Evolutionary conservation across 2,113 vertebrate species (phyloP).

Genomic region (Mirza zaza): DNA sequence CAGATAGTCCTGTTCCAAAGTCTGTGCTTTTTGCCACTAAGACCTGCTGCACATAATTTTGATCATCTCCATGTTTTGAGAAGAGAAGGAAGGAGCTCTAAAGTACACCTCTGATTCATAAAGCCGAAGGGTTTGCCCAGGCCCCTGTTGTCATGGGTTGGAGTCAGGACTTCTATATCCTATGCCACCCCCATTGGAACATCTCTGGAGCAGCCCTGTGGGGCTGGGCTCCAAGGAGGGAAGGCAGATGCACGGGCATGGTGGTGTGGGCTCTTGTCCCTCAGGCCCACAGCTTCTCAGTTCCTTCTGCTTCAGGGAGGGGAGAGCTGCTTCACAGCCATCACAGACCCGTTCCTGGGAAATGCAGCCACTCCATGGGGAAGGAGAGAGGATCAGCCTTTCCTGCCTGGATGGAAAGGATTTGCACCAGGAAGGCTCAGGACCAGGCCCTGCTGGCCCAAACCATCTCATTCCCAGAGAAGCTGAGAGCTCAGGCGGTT

Average conservation of each 20-base stretch:
- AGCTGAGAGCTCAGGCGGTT: background rate
- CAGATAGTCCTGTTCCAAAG: background rate
- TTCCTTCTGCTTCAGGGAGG: background rate
- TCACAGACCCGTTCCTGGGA: background rate
- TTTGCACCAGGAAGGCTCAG: background rate
- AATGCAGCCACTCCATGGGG: background rate
- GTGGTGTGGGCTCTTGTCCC: background rate
- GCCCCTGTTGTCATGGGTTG: background rate
- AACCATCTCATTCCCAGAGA: background rate
- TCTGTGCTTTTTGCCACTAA: conserved; percentile 9
- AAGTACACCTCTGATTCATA: background rate
- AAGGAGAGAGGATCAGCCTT: background rate
- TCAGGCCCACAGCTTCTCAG: background rate
- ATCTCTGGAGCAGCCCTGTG: background rate
- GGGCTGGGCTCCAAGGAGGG: background rate
- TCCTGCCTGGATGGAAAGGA: background rate
- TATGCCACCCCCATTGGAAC: background rate
- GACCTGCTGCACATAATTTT: background rate
- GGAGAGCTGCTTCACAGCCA: background rate
- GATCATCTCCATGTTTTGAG: background rate
- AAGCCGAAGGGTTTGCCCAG: background rate
- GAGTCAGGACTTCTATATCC: background rate
- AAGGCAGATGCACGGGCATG: background rate
- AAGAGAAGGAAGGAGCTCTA: background rate
- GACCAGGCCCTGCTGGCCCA: background rate